Conservation (phyloP, 2,113 vertebrate genomes). For the Malurus melanocephalus region DNA sequence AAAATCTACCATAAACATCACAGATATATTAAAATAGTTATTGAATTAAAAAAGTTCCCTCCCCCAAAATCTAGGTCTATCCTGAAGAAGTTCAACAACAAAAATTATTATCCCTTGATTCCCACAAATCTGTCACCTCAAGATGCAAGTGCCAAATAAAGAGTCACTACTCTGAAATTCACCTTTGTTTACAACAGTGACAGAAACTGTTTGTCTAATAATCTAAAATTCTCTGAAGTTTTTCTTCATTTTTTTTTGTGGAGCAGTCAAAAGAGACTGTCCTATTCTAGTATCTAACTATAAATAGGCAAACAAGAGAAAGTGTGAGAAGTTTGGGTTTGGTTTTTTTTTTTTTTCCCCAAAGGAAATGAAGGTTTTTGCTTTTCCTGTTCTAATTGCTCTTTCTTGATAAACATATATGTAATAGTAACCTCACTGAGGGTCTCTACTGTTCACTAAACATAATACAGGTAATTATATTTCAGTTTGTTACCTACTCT, state of each 20-base stretch:
- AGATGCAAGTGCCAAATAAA: not conserved
- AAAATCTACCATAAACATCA: not conserved
- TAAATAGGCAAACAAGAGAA: not conserved
- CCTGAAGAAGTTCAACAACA: not conserved
- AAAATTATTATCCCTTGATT: not conserved
- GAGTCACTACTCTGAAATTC: not conserved
- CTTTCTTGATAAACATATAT: not conserved
- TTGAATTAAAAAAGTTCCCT: not conserved
- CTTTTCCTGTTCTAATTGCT: not conserved
- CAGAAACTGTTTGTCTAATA: not conserved
- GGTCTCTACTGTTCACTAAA: conserved; percentile 8
- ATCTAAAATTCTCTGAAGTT: not conserved
- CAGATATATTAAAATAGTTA: not conserved
- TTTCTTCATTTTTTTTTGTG: not conserved
- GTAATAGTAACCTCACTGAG: not conserved
- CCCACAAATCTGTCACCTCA: not conserved
- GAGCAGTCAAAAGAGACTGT: not conserved
- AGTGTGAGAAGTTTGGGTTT: not conserved
- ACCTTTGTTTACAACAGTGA: not conserved
- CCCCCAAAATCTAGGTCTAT: not conserved
- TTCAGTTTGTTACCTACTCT: not conserved
- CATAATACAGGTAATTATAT: not conserved
- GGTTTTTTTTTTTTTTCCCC: not conserved
- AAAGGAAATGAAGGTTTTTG: not conserved
- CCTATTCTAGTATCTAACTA: not conserved